Base-by-base conservation (phyloP, 2,113 vertebrate species). In the Passer domesticus region DNA sequence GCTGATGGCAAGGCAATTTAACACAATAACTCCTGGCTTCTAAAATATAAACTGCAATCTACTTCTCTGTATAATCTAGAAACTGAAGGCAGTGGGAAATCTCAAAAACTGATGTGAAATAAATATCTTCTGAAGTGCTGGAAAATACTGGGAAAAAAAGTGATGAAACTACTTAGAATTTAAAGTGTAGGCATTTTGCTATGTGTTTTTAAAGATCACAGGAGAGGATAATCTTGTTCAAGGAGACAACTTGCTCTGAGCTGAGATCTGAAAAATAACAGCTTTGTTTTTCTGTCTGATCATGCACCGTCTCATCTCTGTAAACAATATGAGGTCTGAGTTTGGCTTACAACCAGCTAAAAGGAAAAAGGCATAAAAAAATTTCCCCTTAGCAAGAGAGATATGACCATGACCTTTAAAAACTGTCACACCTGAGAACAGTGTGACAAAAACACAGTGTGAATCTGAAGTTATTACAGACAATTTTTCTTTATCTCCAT, bases 211-310 rank as follows among this genome's bases (percentile, higher is more conserved):
- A 75, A 74, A 76, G 67, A 49, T 49, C 46, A 37, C 43, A 79
- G 43, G 14, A 55, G 37, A 70, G 12, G 35, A 84, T 68, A 67
- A 79, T 75, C 49, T 75, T 83, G 43, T 46, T 91, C 69, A 87
- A 89, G 68, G 30, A 80, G 46, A 15, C 31, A 75, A 55, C 28
- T 78, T 56, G 5, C 41, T 79, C 50, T 62, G 58, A 82, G 23
- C 7, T 69, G 62, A 72, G 39, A 75, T 27, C 49, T 73, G 75
- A 56, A 91, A 85, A 83, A 77, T 39, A 88, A 46, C 63, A 47
- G 41, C 17, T 91, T 95, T 87, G 52, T 76, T 95, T 94, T 91
- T 47, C 70, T 77, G 31, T 50, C n/a, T 86, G 91, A 59, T 60
- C 62, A 43, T 15, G 9, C 35, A 67, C 47, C 0, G 7, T 70